Base-by-base conservation (phyloP, 2,888 invertebrate genomes). In the Gasteruption jaculator region DNA sequence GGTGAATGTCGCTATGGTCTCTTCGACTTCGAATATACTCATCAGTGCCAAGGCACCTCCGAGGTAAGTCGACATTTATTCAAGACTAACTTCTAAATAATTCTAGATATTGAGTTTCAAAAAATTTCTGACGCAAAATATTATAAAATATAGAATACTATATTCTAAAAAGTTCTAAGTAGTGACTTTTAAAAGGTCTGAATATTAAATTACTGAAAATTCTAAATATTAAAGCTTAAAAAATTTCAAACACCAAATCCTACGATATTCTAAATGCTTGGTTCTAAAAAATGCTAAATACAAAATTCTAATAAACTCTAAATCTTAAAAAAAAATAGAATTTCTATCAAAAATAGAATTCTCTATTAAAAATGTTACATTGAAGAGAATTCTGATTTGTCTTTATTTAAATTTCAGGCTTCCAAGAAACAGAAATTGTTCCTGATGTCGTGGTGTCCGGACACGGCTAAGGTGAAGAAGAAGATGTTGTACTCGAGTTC, bases 401-500 rank as follows among this genome's bases (percentile, higher is more conserved):
- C 12, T 15, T 8, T 22, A 3, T 22, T 5, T 26, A 29, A 27
- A 37, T 58, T 56, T 4, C 53, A 76, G 70, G 90, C 90, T 67
- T 89, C 91, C 73, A 94, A 93, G 83, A 94, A 94, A 85, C 93
- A 95, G 75, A 95, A 95, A 74, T 78, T 95, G 61, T 91, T 96
- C 82, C 85, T 95, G 71, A 92, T 96, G 90, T 91, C 91, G 71
- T 94, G 94, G 94, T 94, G 95, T 81, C 96, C 96, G 31, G 96
- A 97, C 77, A 91, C 90, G 73, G 94, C 97, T 64, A 92, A 91
- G 78, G 83, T 88, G 57, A 83, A 82, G 74, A 82, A 84, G 78
- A 84, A 84, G 76, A 85, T 84, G 84, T 76, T 84, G 71, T 85
- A 85, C 74, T 81, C 81, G 73, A 94, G 94, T 80, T 95, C 95